Percentiles rank a stretch among this genome's conserved stretches.
Evolutionary conservation across 1,140 invertebrate species (phyloP).

Genomic region (Glossosoma conforme): DNA sequence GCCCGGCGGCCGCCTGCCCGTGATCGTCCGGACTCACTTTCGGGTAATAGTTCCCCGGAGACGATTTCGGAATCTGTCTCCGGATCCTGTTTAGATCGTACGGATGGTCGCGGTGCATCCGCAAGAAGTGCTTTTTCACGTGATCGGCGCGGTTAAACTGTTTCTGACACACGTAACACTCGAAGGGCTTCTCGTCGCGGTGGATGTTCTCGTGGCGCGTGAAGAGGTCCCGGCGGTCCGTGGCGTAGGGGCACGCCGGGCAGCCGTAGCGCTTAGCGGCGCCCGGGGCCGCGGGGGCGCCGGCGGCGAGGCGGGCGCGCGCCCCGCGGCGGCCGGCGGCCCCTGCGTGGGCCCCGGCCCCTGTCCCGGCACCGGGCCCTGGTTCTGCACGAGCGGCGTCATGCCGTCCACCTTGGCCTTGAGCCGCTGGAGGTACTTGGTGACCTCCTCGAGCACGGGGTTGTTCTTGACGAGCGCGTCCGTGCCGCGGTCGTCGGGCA

Average conservation of each 20-base stretch:
- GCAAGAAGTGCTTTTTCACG: conserved; percentile 88
- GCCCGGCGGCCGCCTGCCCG: conserved; percentile 2
- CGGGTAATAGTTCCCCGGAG: conserved; percentile 35
- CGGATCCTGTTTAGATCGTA: conserved; percentile 82
- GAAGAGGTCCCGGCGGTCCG: conserved; percentile 87
- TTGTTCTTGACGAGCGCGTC: conserved; percentile 61
- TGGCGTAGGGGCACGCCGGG: conserved; percentile 81
- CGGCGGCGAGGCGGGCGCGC: conserved; percentile 80
- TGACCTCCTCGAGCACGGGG: conserved; percentile 69
- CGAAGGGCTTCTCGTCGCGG: conserved; percentile 87
- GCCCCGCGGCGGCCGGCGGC: conserved; percentile 50
- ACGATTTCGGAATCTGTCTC: conserved; percentile 50
- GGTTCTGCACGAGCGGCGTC: conserved; percentile 18
- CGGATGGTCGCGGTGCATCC: conserved; percentile 81
- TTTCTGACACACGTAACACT: conserved; percentile 86
- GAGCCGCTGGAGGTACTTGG: conserved; percentile 62
- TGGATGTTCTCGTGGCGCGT: conserved; percentile 96
- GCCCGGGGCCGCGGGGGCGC: conserved; percentile 45
- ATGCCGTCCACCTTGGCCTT: conserved; percentile 57
- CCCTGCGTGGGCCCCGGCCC: conserved; percentile 33
- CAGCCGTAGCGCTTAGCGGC: conserved; percentile 74
- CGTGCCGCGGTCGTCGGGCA: conserved; percentile 55
- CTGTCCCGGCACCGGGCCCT: conserved; percentile 33
- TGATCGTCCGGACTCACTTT: conserved; percentile 28
- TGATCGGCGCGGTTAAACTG: conserved; percentile 93